Evolutionary conservation across 2,113 vertebrate species (phyloP).

Genomic region (Indri indri): DNA sequence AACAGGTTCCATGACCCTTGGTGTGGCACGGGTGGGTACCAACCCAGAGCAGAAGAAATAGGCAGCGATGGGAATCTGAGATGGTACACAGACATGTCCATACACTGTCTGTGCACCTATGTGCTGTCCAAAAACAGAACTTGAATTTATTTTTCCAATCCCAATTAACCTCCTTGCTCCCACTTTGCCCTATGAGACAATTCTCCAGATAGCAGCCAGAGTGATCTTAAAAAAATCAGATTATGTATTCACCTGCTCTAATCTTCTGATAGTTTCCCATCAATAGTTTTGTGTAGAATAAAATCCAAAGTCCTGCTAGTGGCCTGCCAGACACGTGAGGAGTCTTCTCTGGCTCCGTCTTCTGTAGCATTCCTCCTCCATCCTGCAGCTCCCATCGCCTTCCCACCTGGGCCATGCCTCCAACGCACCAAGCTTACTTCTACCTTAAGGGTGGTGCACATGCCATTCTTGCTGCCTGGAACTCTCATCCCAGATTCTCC

Average conservation of each 20-base stretch:
- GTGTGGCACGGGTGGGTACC: not conserved
- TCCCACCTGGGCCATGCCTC: not conserved
- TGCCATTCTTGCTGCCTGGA: not conserved
- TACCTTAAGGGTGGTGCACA: not conserved
- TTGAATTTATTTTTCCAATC: not conserved
- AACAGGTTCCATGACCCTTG: not conserved
- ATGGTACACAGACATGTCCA: not conserved
- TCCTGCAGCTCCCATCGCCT: not conserved
- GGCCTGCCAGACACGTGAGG: not conserved
- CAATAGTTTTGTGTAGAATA: not conserved
- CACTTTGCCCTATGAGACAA: not conserved
- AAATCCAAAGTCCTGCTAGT: not conserved
- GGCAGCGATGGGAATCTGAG: not conserved
- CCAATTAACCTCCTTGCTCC: not conserved
- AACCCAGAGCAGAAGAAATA: not conserved
- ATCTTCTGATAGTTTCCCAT: not conserved
- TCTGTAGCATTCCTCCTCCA: fast-evolving
- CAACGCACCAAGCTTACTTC: fast-evolving
- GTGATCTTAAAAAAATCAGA: not conserved
- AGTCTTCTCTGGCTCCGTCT: not conserved
- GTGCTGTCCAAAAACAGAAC: not conserved
- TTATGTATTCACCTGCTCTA: not conserved
- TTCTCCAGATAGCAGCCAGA: not conserved
- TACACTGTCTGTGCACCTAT: no score
- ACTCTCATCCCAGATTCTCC: not conserved